These are phyloP conservation scores for Myrmophylax atrothorax DNA, from an alignment of 2,113 vertebrate genomes.

Conservation along the genomic window DNA sequence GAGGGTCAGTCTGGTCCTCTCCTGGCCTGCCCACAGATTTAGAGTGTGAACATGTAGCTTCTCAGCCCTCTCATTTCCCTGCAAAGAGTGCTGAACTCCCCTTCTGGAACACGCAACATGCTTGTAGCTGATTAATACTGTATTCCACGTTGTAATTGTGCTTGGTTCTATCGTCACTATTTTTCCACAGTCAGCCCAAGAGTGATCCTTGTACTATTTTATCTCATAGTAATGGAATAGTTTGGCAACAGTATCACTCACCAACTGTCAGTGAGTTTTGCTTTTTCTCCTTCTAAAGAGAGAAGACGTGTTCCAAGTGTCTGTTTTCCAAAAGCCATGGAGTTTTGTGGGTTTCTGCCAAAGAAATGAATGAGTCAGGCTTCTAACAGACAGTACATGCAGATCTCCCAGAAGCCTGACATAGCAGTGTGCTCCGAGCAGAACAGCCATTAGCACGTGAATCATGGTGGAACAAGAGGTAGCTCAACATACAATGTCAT, in stretches of 20 bases:
- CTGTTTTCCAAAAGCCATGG: neutral
- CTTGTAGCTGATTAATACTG: neutral
- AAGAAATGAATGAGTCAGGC: slow-evolving; percentile 5
- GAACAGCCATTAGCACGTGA: neutral
- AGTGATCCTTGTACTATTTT: neutral
- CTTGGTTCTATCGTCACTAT: neutral
- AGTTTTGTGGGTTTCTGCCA: neutral
- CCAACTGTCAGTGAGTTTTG: fast-evolving
- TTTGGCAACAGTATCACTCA: neutral
- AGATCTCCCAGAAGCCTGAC: slow-evolving; percentile 29
- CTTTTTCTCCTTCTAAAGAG: neutral
- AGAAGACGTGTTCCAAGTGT: neutral
- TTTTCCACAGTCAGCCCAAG: neutral
- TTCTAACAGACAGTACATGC: slow-evolving; percentile 7
- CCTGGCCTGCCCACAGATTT: neutral
- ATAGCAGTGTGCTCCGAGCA: fast-evolving
- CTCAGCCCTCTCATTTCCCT: neutral
- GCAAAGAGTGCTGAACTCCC: neutral
- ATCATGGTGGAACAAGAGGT: neutral
- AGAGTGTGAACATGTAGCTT: neutral
- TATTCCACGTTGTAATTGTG: neutral
- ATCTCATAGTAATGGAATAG: neutral
- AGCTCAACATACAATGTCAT: neutral
- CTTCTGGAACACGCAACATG: neutral
- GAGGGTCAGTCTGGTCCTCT: neutral